Percentiles rank a stretch among this genome's conserved stretches.
Conservation (phyloP, 2,888 invertebrate genomes). For the Cataglyphis cursor region DNA sequence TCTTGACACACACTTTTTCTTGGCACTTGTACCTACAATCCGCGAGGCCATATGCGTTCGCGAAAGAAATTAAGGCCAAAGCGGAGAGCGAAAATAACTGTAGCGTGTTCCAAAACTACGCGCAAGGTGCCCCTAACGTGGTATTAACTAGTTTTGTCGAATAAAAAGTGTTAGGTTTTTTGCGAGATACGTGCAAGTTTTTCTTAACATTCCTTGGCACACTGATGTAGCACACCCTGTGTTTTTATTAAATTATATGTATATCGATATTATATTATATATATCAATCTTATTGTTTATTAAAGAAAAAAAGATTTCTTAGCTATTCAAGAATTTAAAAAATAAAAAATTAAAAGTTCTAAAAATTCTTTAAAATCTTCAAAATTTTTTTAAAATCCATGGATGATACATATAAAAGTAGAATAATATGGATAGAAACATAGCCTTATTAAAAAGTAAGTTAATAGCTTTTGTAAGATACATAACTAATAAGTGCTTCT, state of each 20-base stretch:
- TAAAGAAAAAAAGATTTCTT: neutral
- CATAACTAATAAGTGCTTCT: neutral
- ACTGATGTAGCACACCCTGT: neutral
- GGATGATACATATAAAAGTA: neutral
- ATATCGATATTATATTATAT: too few relatives aligned
- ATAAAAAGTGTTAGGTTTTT: slow-evolving; percentile 30
- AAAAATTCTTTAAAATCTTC: neutral
- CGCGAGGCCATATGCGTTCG: slow-evolving; percentile 3
- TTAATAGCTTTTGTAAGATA: neutral
- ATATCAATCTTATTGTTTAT: neutral
- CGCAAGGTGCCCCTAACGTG: slow-evolving; percentile 59
- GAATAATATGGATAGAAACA: neutral
- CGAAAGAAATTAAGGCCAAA: slow-evolving; percentile 17
- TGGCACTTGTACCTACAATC: neutral
- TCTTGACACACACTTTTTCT: neutral
- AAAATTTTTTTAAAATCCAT: too few relatives aligned
- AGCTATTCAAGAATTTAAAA: neutral
- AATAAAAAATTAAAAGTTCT: neutral
- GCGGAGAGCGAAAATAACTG: neutral
- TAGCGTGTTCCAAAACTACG: slow-evolving; percentile 48
- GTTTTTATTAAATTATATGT: slow-evolving; percentile 29
- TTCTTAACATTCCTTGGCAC: slow-evolving; percentile 27
- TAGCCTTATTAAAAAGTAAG: neutral
- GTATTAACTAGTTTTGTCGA: slow-evolving; percentile 61
- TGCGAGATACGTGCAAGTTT: slow-evolving; percentile 39